Conservation (phyloP, 2,797 vertebrate species). For the Anabacerthia variegaticeps region DNA sequence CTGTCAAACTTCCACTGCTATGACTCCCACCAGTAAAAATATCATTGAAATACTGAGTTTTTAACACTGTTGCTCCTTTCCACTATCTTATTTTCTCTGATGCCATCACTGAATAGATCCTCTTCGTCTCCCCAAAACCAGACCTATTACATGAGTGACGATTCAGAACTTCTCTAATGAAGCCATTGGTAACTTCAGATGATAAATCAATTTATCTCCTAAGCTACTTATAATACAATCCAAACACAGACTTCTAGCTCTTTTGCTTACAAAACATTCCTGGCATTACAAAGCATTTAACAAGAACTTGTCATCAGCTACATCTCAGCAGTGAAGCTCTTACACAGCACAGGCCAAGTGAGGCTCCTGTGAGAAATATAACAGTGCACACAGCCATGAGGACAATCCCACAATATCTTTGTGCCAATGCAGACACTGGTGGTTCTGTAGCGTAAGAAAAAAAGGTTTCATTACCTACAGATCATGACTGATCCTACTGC, state of each 20-base stretch:
- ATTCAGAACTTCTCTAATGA: neutral
- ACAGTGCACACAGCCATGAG: rapidly evolving
- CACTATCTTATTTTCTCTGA: neutral
- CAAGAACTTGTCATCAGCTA: neutral
- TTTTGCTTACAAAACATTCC: neutral
- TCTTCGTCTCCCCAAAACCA: neutral
- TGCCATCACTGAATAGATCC: neutral
- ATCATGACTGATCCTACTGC: neutral
- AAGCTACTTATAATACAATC: neutral
- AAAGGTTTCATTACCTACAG: neutral
- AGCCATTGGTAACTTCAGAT: neutral
- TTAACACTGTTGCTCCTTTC: neutral
- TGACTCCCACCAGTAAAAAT: neutral
- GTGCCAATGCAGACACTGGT: neutral
- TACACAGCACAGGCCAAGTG: neutral
- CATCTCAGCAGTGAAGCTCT: neutral
- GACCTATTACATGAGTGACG: no score
- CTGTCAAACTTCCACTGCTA: neutral
- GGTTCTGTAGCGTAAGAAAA: neutral
- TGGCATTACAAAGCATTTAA: neutral
- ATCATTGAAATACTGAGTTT: neutral
- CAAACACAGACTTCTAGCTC: neutral
- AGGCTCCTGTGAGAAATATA: rapidly evolving
- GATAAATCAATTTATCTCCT: neutral
- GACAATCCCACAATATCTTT: neutral